Conservation (phyloP, 1,140 invertebrate genomes). For the Melanaphis sacchari region DNA sequence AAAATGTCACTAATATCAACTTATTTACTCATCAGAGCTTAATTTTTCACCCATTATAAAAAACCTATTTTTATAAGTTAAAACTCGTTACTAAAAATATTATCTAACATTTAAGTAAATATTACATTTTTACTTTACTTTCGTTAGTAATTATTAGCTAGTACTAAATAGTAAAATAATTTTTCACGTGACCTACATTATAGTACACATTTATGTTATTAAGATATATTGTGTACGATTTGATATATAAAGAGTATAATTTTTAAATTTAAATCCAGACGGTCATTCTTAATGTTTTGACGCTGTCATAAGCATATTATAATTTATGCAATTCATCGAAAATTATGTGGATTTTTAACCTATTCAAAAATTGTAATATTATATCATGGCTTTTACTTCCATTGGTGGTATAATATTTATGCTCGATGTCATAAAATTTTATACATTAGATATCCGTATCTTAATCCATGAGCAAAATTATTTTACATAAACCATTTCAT, state of each 20-base stretch:
- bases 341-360: background rate
- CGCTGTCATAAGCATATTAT: background rate
- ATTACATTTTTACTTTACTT: background rate
- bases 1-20: no score
- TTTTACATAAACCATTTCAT: background rate
- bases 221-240: background rate
- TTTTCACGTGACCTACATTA: background rate
- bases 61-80: background rate
- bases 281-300: background rate
- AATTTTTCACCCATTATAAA: background rate
- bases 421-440: background rate
- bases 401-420: background rate
- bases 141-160: background rate
- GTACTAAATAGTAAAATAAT: background rate
- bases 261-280: background rate
- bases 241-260: background rate
- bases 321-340: slow-evolving; percentile 1
- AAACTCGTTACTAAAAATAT: background rate
- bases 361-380: background rate
- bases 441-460: background rate
- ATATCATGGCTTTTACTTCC: background rate
- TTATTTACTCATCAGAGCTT: background rate
- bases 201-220: background rate
- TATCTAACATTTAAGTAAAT: background rate
- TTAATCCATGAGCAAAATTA: background rate